Percentiles rank a stretch among this genome's conserved stretches.
Conservation (phyloP, 2,888 invertebrate species). For the Celastrina argiolus region DNA sequence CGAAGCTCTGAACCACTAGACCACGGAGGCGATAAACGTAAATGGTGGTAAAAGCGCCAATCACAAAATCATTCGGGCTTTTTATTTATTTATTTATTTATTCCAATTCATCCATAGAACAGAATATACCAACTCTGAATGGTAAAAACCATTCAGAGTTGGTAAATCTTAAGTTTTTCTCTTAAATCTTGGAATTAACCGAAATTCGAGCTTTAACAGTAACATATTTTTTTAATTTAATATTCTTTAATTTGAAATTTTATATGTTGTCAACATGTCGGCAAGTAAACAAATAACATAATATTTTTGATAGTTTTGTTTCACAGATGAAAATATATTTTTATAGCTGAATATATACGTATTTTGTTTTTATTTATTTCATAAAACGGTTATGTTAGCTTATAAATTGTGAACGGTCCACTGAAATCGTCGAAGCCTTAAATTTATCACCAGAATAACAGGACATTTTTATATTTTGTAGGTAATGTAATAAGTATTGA, state of each 20-base stretch:
- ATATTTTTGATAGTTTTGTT: neutral
- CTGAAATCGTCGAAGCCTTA: neutral
- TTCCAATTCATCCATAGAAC: no score
- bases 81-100: no score
- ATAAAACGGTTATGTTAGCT: conserved; percentile 5
- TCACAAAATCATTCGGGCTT: no score
- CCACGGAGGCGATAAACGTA: no score
- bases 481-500: neutral
- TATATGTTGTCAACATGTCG: no score
- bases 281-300: neutral
- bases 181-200: no score
- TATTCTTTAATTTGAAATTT: neutral
- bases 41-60: no score
- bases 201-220: no score
- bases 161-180: no score
- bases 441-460: conserved; percentile 11
- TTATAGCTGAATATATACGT: neutral
- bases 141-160: no score
- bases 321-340: neutral
- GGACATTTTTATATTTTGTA: neutral
- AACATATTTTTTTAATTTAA: neutral
- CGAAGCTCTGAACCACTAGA: no score
- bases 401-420: conserved; percentile 7
- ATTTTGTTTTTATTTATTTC: neutral
- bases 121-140: no score